Percentiles rank a stretch among this genome's conserved stretches.
Evolutionary conservation across 2,888 invertebrate genomes (phyloP).

Genomic region (Linnaemya tessellans): DNA sequence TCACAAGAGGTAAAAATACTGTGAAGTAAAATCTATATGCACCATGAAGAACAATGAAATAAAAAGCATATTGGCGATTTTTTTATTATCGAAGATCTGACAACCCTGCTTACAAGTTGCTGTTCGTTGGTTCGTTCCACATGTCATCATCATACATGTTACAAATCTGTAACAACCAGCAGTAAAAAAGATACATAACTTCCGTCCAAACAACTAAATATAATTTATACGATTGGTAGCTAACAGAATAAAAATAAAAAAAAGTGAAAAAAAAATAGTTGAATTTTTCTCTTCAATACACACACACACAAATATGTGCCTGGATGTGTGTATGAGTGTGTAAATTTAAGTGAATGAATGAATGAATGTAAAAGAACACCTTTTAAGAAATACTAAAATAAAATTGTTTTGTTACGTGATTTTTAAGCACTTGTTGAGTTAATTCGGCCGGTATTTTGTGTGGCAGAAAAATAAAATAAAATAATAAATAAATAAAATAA

Average conservation of each 20-base stretch:
- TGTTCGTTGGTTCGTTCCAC: constrained; percentile 63
- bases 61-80: too few species aligned
- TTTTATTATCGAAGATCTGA: too few species aligned
- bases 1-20: too few species aligned
- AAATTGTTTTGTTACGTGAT: constrained; percentile 37
- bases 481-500: not conserved
- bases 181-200: constrained; percentile 7
- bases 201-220: constrained; percentile 30
- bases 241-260: constrained; percentile 48
- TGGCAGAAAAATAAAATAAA: not conserved
- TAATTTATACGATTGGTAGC: constrained; percentile 17
- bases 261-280: not conserved
- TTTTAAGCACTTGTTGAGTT: constrained; percentile 57
- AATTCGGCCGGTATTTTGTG: constrained; percentile 2
- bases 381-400: constrained; percentile 14
- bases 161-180: constrained; percentile 48
- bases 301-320: not conserved
- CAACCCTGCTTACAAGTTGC: constrained; percentile 41
- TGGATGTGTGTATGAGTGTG: not conserved
- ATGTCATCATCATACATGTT: constrained; percentile 68
- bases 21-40: too few species aligned
- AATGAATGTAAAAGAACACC: constrained; percentile 30
- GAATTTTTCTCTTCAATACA: not conserved
- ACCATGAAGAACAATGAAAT: too few species aligned
- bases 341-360: constrained; percentile 1